These are phyloP conservation scores for Erpobdella octoculata DNA, from an alignment of 2,888 invertebrate genomes.

Conservation along the genomic window DNA sequence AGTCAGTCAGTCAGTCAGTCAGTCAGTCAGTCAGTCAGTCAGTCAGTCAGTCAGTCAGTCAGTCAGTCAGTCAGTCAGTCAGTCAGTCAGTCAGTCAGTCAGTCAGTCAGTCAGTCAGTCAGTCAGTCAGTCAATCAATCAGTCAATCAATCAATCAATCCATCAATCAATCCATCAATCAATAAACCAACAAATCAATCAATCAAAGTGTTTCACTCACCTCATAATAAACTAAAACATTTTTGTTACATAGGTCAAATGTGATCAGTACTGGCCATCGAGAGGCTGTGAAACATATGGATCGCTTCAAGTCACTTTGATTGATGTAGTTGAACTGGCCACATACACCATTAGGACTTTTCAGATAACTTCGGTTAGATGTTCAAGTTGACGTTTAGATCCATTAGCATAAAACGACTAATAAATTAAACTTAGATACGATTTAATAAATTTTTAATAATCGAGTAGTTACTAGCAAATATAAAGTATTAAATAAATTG, in stretches of 20 bases:
- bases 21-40: too few relatives aligned
- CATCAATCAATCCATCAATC: too few relatives aligned
- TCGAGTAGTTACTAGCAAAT: not conserved
- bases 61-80: not conserved
- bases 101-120: not conserved
- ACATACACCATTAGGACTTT: constrained; percentile 97
- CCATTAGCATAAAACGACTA: too few relatives aligned
- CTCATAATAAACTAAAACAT: not conserved
- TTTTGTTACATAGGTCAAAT: constrained; percentile 57
- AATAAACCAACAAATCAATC: not conserved
- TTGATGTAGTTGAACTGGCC: constrained; percentile 90
- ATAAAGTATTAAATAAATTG: too few relatives aligned
- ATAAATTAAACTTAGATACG: too few relatives aligned
- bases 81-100: too few relatives aligned
- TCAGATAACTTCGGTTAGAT: constrained; percentile 46
- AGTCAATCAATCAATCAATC: too few relatives aligned
- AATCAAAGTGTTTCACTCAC: too few relatives aligned
- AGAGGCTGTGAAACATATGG: constrained; percentile 91
- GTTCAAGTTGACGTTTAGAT: too few relatives aligned
- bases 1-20: too few relatives aligned
- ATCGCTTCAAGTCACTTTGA: constrained; percentile 81
- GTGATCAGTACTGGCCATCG: constrained; percentile 83
- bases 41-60: not conserved
- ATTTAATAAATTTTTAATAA: not conserved
- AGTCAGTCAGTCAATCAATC: not conserved